phyloP scores from a whole-genome alignment of 2,797 vertebrate genomes.

The Jordanella pulchra region DNA sequence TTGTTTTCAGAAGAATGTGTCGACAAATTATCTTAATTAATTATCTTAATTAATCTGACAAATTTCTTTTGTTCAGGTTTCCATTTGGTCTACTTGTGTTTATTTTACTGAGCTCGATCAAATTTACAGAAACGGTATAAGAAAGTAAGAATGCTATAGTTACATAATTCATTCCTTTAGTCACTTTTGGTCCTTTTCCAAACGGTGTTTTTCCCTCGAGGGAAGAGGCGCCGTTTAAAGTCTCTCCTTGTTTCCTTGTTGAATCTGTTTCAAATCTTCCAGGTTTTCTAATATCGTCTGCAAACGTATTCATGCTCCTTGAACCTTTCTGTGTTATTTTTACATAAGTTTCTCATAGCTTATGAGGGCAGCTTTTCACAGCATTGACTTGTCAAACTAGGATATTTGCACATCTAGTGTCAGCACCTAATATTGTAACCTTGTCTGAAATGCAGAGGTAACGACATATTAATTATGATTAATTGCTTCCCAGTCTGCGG shows the following conservation, averaged over 20 bases:
- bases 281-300: constrained; percentile 19
- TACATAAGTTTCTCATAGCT: constrained; percentile 18
- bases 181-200: constrained; percentile 18
- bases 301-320: neutral
- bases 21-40: no score
- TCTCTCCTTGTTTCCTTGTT: constrained; percentile 17
- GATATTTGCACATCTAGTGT: neutral
- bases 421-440: constrained; percentile 29
- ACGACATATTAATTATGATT: constrained; percentile 56
- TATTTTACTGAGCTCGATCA: constrained; percentile 9
- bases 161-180: constrained; percentile 2
- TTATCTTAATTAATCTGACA: constrained; percentile 15
- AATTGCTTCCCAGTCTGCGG: constrained; percentile 49
- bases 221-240: constrained; percentile 14
- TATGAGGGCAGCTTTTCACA: constrained; percentile 7
- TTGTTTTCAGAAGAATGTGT: constrained; percentile 13
- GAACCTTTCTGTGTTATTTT: neutral
- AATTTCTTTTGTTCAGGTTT: neutral
- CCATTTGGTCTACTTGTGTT: constrained; percentile 9
- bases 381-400: constrained; percentile 21
- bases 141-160: constrained; percentile 7
- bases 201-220: constrained; percentile 19
- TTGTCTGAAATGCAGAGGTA: constrained; percentile 61
- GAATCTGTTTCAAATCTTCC: constrained; percentile 31
- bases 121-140: constrained; percentile 14